Percentiles rank a stretch among this genome's conserved stretches.
phyloP scores from a whole-genome alignment of 2,113 vertebrate species.

The Propithecus coquereli region DNA sequence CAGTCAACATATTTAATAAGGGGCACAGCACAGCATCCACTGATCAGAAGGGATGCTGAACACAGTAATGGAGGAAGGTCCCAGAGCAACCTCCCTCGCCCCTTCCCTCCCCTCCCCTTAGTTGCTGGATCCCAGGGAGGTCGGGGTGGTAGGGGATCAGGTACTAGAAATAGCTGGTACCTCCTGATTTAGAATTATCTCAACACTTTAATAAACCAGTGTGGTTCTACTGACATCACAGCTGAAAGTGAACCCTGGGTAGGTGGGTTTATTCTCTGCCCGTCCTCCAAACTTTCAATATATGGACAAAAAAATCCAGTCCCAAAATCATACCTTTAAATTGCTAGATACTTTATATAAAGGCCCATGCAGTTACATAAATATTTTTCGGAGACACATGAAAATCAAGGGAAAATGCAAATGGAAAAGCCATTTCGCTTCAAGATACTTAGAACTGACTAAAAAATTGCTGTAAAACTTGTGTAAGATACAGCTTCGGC shows the following conservation, averaged over 20 bases:
- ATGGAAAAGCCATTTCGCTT: constrained; percentile 6
- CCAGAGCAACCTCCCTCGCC: not conserved
- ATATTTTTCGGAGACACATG: not conserved
- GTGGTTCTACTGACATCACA: not conserved
- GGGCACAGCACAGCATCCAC: not conserved
- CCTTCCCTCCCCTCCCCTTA: too few species aligned
- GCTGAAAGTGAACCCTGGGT: not conserved
- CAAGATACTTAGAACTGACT: not conserved
- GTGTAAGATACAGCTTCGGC: not conserved
- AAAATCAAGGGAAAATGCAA: not conserved
- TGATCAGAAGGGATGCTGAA: not conserved
- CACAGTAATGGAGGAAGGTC: not conserved
- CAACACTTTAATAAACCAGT: not conserved
- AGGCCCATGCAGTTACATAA: not conserved
- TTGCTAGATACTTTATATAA: not conserved
- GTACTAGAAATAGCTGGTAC: not conserved
- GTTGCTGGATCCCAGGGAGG: not conserved
- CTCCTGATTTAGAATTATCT: not conserved
- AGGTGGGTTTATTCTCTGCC: not conserved
- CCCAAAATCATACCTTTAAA: not conserved
- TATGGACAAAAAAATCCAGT: not conserved
- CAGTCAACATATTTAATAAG: not conserved
- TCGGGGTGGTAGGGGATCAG: not conserved
- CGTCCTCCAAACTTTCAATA: not conserved
- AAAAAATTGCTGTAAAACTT: not conserved